Evolutionary conservation across 2,797 vertebrate species (phyloP).

Genomic region (Hyperoplus immaculatus): DNA sequence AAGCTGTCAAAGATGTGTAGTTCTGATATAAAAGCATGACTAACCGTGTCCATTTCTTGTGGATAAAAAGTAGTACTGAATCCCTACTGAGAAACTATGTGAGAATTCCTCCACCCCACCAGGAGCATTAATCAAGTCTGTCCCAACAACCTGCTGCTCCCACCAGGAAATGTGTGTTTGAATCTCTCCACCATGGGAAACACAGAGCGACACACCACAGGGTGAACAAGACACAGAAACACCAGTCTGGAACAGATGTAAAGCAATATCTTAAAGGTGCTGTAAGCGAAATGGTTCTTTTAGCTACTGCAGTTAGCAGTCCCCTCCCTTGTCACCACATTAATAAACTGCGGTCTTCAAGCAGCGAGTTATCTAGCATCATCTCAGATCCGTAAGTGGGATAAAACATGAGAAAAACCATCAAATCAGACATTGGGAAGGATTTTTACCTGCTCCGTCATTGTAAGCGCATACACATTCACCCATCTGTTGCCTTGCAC

Average conservation of each 20-base stretch:
- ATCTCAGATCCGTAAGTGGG: too few relatives aligned
- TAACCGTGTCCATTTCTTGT: constrained; percentile 50
- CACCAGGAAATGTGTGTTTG: constrained; percentile 53
- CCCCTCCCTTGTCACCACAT: too few relatives aligned
- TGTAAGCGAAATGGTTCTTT: background rate
- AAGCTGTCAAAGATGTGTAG: constrained; percentile 8
- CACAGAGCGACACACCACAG: constrained; percentile 14
- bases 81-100: constrained; percentile 61
- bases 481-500: too few relatives aligned
- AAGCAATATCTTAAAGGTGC: constrained; percentile 17
- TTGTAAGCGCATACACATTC: too few relatives aligned
- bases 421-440: too few relatives aligned
- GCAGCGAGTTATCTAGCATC: too few relatives aligned
- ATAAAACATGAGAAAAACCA: too few relatives aligned
- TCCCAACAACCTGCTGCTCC: constrained; percentile 69
- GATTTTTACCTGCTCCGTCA: too few relatives aligned
- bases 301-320: background rate
- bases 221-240: constrained; percentile 12
- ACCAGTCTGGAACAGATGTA: constrained; percentile 19
- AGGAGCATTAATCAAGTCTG: constrained; percentile 76
- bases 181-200: constrained; percentile 42
- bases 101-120: constrained; percentile 60
- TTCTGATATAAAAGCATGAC: constrained; percentile 14
- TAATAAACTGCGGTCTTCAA: too few relatives aligned
- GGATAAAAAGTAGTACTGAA: constrained; percentile 56